Evolutionary conservation across 2,797 vertebrate species (phyloP).

Genomic region (Tapirus indicus): DNA sequence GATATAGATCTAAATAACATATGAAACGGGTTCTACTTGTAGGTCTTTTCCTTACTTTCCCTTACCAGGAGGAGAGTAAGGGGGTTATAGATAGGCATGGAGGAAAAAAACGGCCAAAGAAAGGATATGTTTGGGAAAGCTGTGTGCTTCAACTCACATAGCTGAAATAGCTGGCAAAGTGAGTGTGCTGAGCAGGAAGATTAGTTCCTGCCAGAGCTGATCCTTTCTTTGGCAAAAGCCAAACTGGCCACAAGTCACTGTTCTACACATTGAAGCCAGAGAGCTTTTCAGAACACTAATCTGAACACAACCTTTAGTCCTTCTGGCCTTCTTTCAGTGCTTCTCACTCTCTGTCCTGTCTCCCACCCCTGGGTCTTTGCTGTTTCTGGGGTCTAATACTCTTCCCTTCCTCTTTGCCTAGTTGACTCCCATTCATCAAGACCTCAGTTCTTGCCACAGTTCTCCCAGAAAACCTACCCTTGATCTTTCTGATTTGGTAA

Average conservation of each 20-base stretch:
- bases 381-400: neutral
- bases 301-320: neutral
- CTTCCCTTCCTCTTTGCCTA: neutral
- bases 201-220: neutral
- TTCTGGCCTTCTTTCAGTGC: neutral
- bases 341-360: neutral
- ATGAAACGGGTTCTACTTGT: constrained; percentile 20
- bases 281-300: neutral
- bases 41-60: constrained; percentile 36
- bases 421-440: neutral
- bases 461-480: constrained; percentile 11
- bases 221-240: constrained; percentile 23
- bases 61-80: neutral
- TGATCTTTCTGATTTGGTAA: constrained; percentile 20
- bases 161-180: neutral
- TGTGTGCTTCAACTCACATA: neutral
- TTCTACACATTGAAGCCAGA: neutral
- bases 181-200: neutral
- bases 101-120: constrained; percentile 9
- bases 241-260: neutral
- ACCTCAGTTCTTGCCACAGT: constrained; percentile 18
- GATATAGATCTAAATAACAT: neutral
- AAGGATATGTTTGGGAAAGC: neutral
- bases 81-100: neutral
- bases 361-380: neutral